These are phyloP conservation scores for Pelobates fuscus DNA, from an alignment of 2,113 vertebrate genomes.

Conservation along the genomic window DNA sequence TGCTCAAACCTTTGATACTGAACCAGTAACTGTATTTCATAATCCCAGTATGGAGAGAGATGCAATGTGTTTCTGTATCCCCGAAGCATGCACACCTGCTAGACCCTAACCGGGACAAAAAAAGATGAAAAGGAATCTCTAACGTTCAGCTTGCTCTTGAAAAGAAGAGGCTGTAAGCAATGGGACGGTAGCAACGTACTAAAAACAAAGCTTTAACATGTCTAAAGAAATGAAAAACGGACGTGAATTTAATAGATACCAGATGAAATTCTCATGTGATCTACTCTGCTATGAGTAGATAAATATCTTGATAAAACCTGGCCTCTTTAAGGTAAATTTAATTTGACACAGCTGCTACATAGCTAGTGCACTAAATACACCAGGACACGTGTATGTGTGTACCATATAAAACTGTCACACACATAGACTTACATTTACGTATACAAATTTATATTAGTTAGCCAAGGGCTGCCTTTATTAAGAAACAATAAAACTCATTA, in stretches of 20 bases:
- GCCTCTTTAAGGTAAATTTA: background rate
- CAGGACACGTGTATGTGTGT: too few species aligned
- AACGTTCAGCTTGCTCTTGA: background rate
- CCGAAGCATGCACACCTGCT: conserved; percentile 15
- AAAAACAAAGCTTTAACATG: conserved; percentile 12
- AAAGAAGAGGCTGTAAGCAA: background rate
- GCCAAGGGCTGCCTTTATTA: too few species aligned
- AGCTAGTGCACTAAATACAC: too few species aligned
- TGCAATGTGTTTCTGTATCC: background rate
- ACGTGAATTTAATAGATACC: conserved; percentile 15
- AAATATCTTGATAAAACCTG: background rate
- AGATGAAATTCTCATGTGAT: background rate
- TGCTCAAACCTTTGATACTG: background rate
- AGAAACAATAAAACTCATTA: too few species aligned
- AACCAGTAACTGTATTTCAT: background rate
- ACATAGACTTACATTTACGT: too few species aligned
- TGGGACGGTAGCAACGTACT: background rate
- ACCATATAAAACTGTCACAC: too few species aligned
- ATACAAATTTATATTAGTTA: too few species aligned
- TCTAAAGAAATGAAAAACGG: background rate
- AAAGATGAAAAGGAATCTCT: background rate
- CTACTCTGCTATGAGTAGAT: background rate
- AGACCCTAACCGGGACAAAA: conserved; percentile 37
- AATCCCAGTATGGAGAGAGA: background rate
- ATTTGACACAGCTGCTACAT: conserved; percentile 21